Conservation (phyloP, 2,888 invertebrate species). For the Deilephila elpenor region DNA sequence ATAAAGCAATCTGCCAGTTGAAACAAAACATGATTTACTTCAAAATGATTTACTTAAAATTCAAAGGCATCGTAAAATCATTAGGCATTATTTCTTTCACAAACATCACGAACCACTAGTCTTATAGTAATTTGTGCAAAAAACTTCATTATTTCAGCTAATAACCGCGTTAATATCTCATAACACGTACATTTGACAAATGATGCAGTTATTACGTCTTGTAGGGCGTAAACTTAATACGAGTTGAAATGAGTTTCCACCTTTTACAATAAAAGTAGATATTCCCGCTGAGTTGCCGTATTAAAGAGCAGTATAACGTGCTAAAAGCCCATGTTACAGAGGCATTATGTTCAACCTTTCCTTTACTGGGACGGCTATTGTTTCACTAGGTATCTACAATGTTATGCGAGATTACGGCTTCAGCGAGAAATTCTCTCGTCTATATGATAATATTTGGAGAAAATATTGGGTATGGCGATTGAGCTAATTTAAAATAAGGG, state of each 20-base stretch:
- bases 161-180: not conserved
- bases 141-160: not conserved
- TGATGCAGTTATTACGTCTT: conserved; percentile 26
- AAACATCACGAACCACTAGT: too few species aligned
- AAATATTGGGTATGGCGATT: conserved; percentile 21
- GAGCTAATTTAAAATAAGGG: conserved; percentile 23
- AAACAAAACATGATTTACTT: too few species aligned
- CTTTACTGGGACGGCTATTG: conserved; percentile 51
- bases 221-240: conserved; percentile 41
- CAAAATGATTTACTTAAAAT: too few species aligned
- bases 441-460: conserved; percentile 32
- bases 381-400: conserved; percentile 49
- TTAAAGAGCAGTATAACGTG: conserved; percentile 47
- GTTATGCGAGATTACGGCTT: conserved; percentile 43
- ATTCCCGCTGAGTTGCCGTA: conserved; percentile 43
- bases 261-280: conserved; percentile 41
- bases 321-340: conserved; percentile 52
- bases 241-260: conserved; percentile 43
- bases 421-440: conserved; percentile 39
- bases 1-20: too few species aligned
- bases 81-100: too few species aligned
- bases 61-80: too few species aligned
- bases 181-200: conserved; percentile 29
- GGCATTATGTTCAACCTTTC: conserved; percentile 51
- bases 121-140: too few species aligned